These are phyloP conservation scores for Cotesia glomerata DNA, from an alignment of 1,140 invertebrate genomes.

Conservation along the genomic window DNA sequence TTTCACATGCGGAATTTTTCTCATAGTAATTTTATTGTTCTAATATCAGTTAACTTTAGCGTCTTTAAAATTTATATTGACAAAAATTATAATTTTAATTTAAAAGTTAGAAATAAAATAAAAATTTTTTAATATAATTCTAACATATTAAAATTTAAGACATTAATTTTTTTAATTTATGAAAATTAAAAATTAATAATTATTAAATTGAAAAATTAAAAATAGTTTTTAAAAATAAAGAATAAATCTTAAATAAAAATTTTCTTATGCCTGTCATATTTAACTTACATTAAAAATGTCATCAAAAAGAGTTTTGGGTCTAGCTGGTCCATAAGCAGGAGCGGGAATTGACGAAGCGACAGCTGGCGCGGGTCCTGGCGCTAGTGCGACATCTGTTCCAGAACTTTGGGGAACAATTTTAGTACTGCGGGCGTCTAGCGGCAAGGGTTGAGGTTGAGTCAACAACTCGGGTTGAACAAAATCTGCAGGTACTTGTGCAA, in stretches of 20 bases:
- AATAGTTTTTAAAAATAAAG: too few species aligned
- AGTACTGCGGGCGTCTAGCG: not conserved
- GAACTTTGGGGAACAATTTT: conserved; percentile 5
- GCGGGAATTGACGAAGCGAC: not conserved
- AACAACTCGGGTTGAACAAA: not conserved
- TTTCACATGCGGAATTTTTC: too few species aligned
- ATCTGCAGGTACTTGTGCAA: conserved; percentile 3
- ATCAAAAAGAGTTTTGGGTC: conserved; percentile 45
- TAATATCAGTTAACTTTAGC: too few species aligned
- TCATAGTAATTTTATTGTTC: too few species aligned
- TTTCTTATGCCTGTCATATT: too few species aligned
- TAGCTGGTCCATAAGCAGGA: not conserved
- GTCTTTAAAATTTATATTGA: too few species aligned
- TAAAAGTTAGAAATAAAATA: too few species aligned
- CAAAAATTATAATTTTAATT: too few species aligned
- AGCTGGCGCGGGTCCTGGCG: not conserved
- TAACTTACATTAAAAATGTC: conserved; percentile 54
- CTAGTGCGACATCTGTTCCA: not conserved
- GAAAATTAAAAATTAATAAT: not conserved
- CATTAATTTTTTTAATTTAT: not conserved
- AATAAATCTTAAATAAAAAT: too few species aligned
- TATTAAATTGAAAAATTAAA: not conserved
- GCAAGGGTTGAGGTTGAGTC: not conserved
- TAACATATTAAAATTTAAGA: too few species aligned
- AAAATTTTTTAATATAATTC: too few species aligned